Conservation (phyloP, 2,797 vertebrate species). For the Smutsia gigantea region DNA sequence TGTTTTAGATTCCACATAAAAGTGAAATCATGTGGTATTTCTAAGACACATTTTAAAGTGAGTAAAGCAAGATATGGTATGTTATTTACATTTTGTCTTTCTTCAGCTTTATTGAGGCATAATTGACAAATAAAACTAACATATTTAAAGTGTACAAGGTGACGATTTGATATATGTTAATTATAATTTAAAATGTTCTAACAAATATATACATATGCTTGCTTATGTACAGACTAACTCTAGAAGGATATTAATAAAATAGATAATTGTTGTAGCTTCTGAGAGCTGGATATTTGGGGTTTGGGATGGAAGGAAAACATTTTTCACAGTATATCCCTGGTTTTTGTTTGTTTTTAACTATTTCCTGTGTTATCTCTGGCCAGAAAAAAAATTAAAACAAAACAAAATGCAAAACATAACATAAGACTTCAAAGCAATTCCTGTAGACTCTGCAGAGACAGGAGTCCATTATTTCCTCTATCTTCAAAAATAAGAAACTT, state of each 20-base stretch:
- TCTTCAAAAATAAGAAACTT: conserved; percentile 36
- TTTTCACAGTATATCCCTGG: background rate
- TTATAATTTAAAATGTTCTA: background rate
- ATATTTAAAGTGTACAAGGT: background rate
- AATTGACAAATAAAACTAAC: background rate
- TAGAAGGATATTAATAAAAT: conserved; percentile 2
- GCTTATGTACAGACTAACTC: background rate
- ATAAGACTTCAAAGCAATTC: conserved; percentile 28
- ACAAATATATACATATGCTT: background rate
- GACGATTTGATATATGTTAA: background rate
- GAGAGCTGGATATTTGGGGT: background rate
- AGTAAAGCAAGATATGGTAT: conserved; percentile 1
- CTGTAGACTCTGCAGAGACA: background rate
- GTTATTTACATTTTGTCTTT: conserved; percentile 7
- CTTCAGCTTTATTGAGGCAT: background rate
- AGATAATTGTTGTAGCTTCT: background rate
- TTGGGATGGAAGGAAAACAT: conserved; percentile 16
- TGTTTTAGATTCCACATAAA: no score
- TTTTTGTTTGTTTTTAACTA: background rate
- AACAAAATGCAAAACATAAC: conserved; percentile 30
- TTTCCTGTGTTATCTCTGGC: background rate
- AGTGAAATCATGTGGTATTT: no score
- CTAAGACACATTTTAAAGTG: background rate
- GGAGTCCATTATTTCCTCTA: background rate
- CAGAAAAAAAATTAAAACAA: background rate